Percentiles rank a stretch among this genome's conserved stretches.
phyloP scores from a whole-genome alignment of 2,797 vertebrate species.

The Acanthis flammea region DNA sequence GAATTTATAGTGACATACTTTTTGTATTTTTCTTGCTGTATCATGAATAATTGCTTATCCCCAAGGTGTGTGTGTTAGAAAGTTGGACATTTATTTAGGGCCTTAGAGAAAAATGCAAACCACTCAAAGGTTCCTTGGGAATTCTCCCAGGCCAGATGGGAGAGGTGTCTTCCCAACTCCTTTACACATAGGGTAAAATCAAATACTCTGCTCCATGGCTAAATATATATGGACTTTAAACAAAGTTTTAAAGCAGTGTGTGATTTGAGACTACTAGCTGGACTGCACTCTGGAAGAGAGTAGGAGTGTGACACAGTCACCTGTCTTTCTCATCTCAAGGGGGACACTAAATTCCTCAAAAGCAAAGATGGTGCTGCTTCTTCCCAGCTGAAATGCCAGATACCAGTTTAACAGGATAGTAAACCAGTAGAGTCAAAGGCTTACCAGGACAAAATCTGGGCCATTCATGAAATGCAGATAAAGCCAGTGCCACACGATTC shows the following conservation, averaged over 20 bases:
- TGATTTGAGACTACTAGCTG: not conserved
- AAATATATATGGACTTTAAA: not conserved
- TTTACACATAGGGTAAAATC: not conserved
- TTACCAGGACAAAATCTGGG: not conserved
- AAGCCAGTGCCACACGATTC: not conserved
- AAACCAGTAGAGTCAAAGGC: not conserved
- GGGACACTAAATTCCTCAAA: not conserved
- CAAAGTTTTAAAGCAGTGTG: not conserved
- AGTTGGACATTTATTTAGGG: not conserved
- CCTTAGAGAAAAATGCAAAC: not conserved
- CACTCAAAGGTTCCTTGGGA: not conserved
- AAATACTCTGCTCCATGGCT: not conserved
- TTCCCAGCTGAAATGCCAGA: not conserved
- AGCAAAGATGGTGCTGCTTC: not conserved
- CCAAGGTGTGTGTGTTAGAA: not conserved
- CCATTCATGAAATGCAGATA: not conserved
- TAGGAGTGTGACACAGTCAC: not conserved
- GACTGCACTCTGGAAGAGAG: not conserved
- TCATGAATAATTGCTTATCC: not conserved
- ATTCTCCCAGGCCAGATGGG: not conserved
- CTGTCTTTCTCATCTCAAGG: not conserved
- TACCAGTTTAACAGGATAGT: not conserved
- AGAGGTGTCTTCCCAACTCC: not conserved
- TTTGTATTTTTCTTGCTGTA: not conserved
- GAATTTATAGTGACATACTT: not conserved